Percentiles rank a stretch among this genome's conserved stretches.
Conservation (phyloP, 2,888 invertebrate genomes). For the Neocrepidodera transversa region DNA sequence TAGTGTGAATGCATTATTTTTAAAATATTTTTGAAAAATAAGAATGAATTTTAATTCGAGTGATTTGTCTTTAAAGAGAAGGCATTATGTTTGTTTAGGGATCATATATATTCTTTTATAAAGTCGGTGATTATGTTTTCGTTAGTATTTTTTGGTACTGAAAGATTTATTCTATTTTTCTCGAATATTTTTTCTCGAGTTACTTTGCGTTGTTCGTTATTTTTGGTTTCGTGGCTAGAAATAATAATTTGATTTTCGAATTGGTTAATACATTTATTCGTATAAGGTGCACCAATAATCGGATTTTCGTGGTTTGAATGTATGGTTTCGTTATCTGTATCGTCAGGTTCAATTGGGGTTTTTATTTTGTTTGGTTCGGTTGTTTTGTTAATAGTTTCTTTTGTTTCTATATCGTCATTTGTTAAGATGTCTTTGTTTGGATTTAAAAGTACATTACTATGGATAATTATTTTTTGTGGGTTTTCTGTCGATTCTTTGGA, state of each 20-base stretch:
- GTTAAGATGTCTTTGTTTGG: not conserved
- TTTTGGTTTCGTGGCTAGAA: not conserved
- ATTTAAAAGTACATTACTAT: not conserved
- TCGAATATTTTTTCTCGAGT: not conserved
- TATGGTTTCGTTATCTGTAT: conserved; percentile 15
- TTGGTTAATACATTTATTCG: not conserved
- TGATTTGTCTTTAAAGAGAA: conserved; percentile 1
- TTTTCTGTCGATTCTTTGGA: too few relatives aligned
- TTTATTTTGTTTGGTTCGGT: not conserved
- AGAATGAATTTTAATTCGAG: not conserved
- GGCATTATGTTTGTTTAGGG: conserved; percentile 9
- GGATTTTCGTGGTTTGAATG: conserved; percentile 18
- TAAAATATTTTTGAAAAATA: conserved; percentile 8
- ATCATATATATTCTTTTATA: conserved; percentile 3
- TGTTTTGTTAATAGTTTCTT: not conserved
- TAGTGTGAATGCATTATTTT: conserved; percentile 3
- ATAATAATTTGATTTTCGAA: conserved; percentile 18
- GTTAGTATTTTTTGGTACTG: not conserved
- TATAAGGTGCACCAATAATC: conserved; percentile 5
- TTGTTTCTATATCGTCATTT: not conserved
- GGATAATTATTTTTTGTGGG: not conserved
- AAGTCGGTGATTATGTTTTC: not conserved
- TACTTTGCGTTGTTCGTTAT: not conserved
- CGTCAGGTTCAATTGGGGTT: too few relatives aligned
- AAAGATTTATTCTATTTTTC: not conserved